Evolutionary conservation across 1,140 invertebrate genomes (phyloP), one percentile per base, ranked within the genome.

Genomic region (Oryzaephilus surinamensis): DNA sequence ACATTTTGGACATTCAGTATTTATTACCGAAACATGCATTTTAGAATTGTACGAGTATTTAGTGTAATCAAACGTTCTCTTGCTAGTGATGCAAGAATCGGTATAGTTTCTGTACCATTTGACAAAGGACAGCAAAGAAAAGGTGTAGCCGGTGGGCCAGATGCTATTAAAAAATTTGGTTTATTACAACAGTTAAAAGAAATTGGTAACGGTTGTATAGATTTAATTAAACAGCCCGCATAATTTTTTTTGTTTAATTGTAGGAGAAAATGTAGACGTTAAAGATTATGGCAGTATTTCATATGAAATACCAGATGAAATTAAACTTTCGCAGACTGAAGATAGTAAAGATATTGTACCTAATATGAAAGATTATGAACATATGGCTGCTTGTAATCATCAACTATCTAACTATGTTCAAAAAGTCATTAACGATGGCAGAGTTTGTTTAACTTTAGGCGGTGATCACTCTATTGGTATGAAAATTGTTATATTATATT

Each of bases 391-490:
- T 3, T 79, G 76, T 54, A 76, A 70, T 30, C 66, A 69, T 53
- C 65, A 68, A 31, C 53, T 84, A 23, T 81, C 79, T 4, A 52
- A 70, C 44, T 61, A 66, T 41, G 75, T 86, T 11, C 62, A 74
- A 34, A 50, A 73, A 45, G 65, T 86, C 12, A 57, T 87, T 2
- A 60, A 55, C 30, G 75, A 85, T 29, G 70, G 65, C 24, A 61
- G 78, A 41, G 63, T 76, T 33, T 79, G 73, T 32, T 58, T 87
- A 12, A 81, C 79, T 1, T 59, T 88, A 19, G 83, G 83, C 10
- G 92, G 93, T 8, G 91, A 96, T 61, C 93, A 97, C 65, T 85
- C 84, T 36, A 77, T 93, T 41, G 81, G 80, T 51, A 78, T 15
- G 18, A 35, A 35, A 41, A 35, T 2, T 15, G 19, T 0, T n/a